Evolutionary conservation across 2,113 vertebrate species (phyloP).

Genomic region (Thunnus maccoyii): DNA sequence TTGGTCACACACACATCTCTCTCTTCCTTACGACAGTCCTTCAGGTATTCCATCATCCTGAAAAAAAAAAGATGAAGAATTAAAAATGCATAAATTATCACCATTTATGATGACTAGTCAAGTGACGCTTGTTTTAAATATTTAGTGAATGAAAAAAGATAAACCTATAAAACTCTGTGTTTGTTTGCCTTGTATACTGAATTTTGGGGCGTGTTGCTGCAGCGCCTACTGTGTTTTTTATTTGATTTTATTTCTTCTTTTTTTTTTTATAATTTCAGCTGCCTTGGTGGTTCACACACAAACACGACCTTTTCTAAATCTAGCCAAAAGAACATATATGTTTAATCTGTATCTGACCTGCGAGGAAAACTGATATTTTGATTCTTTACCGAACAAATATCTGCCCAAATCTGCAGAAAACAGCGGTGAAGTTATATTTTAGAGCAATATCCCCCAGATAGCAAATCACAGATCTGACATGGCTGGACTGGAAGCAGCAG

Average conservation of each 20-base stretch:
- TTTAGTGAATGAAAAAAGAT: constrained; percentile 84
- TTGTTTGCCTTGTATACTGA: constrained; percentile 87
- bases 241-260: background rate
- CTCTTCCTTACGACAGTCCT: constrained; percentile 66
- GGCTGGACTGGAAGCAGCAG: no score
- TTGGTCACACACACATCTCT: constrained; percentile 25
- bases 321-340: constrained; percentile 23
- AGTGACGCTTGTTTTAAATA: constrained; percentile 87
- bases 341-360: constrained; percentile 11
- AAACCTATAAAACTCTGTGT: constrained; percentile 81
- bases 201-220: constrained; percentile 68
- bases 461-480: background rate
- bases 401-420: constrained; percentile 43
- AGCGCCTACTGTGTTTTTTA: constrained; percentile 49
- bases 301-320: constrained; percentile 59
- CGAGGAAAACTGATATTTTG: background rate
- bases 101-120: constrained; percentile 78
- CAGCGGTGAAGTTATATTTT: background rate
- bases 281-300: constrained; percentile 73
- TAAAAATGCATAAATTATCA: constrained; percentile 74
- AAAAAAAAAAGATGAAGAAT: constrained; percentile 52
- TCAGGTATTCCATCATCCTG: constrained; percentile 79
- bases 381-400: background rate
- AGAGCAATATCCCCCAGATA: constrained; percentile 17
- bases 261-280: constrained; percentile 70